Evolutionary conservation across 2,797 vertebrate genomes (phyloP).

Genomic region (Anas flavirostris): DNA sequence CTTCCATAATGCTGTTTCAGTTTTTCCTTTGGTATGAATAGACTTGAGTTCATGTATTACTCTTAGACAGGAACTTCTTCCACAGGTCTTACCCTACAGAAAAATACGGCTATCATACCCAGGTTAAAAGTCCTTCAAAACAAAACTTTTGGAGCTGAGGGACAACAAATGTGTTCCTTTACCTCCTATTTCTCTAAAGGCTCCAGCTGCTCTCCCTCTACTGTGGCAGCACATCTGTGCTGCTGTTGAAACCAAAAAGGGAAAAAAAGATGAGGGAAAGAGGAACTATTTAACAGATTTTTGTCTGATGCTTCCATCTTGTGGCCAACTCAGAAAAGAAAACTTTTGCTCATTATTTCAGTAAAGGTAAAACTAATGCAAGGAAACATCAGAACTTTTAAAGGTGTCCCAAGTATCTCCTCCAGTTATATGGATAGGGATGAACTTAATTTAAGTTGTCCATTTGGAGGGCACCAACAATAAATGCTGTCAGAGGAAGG

Average conservation of each 20-base stretch:
- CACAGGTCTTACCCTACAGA: not conserved
- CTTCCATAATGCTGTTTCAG: not conserved
- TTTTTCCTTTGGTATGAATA: not conserved
- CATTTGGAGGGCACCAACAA: not conserved
- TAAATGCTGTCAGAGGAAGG: fast-evolving
- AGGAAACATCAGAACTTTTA: not conserved
- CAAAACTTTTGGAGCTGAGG: not conserved
- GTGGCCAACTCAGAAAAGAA: constrained; percentile 62
- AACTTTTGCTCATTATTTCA: not conserved
- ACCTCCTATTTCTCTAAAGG: not conserved
- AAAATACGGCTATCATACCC: not conserved
- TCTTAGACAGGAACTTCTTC: not conserved
- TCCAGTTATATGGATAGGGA: not conserved
- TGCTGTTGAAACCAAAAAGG: not conserved
- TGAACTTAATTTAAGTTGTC: not conserved
- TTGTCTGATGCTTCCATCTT: constrained; percentile 79
- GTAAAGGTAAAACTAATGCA: not conserved
- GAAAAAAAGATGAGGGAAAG: not conserved
- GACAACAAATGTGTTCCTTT: not conserved
- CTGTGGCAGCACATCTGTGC: not conserved
- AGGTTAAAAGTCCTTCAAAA: not conserved
- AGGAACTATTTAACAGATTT: not conserved
- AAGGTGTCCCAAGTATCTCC: not conserved
- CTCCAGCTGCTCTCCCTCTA: not conserved
- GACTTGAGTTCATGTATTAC: not conserved